These are phyloP conservation scores for Tyria jacobaeae DNA, from an alignment of 2,888 invertebrate species.

Conservation along the genomic window DNA sequence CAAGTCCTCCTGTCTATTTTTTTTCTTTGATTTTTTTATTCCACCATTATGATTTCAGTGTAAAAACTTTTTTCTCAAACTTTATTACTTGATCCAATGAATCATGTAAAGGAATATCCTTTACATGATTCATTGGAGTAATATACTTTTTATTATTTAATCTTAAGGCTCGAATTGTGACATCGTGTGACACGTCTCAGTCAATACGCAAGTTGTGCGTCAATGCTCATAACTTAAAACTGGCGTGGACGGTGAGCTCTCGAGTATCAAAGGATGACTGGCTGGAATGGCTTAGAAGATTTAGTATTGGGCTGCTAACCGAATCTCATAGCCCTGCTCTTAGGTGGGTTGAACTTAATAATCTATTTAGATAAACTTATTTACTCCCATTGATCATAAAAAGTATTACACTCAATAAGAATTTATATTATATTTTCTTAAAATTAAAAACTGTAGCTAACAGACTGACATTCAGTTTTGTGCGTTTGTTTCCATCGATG, in stretches of 20 bases:
- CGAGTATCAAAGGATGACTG: conserved; percentile 99
- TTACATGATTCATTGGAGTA: not conserved
- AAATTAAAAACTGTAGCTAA: too few relatives aligned
- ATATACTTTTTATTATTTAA: not conserved
- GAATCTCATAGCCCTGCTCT: conserved; percentile 98
- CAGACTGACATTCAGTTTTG: not conserved
- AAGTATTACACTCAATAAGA: too few relatives aligned
- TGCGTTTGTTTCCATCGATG: not conserved
- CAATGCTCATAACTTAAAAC: conserved; percentile 93
- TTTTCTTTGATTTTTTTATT: too few relatives aligned
- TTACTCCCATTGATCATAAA: too few relatives aligned
- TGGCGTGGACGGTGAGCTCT: conserved; percentile 96
- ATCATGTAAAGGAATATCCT: too few relatives aligned
- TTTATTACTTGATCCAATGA: too few relatives aligned
- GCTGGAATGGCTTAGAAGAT: conserved; percentile 97
- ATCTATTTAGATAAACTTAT: too few relatives aligned
- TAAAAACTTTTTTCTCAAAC: not conserved
- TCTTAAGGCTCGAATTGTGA: conserved; percentile 71
- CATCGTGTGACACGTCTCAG: conserved; percentile 88
- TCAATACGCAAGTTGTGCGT: conserved; percentile 94
- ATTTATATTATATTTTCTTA: too few relatives aligned
- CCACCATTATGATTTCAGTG: too few relatives aligned
- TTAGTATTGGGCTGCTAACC: conserved; percentile 97
- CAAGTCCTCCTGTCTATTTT: not conserved
- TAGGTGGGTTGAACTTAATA: conserved; percentile 69